Base-by-base conservation (phyloP, 1,140 invertebrate genomes). In the Gonioctena quinquepunctata region DNA sequence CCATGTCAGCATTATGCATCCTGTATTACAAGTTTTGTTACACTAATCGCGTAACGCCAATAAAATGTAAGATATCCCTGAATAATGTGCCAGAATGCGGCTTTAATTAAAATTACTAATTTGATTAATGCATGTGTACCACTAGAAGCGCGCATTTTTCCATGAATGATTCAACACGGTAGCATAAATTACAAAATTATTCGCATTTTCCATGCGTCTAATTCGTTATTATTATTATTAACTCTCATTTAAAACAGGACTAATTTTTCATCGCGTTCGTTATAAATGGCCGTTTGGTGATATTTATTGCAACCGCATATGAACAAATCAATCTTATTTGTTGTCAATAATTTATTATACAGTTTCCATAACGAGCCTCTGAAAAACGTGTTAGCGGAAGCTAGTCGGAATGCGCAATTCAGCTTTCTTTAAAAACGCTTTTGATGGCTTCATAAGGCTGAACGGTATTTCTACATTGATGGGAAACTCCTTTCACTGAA, bases 301-400 rank as follows among this genome's bases (percentile, higher is more conserved):
- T 16, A 54, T 54, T 22, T 54, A 54, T 54, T 54, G 52, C 52
- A 8, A 21, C 5, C 6, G 52, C 18, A 23, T 54, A 54, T 54
- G 52, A 21, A 54, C 19, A 54, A 54, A 54, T 54, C 52, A 54
- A 54, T 54, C 52, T 54, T 6, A 23, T 54, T 54, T 23, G 52
- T 18, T 54, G 52, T 18, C 19, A 23, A 54, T 54, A 54, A 54
- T 21, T 54, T 54, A 54, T 54, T 54, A 54, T 54, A 18, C 19
- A 54, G 52, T 54, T 54, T 54, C 52, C 52, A 54, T 54, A 54
- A 54, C 33, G 33, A 54, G 52, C 22, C 52, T 18, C 52, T 21
- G 52, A 54, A 54, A 54, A 54, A 54, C 52, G 52, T 54, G 52
- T 54, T 42, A 42, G 33, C 33, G 11, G 33, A 42, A 42, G 16